Base-by-base conservation (phyloP, 2,113 vertebrate species). In the Aplodontia rufa region DNA sequence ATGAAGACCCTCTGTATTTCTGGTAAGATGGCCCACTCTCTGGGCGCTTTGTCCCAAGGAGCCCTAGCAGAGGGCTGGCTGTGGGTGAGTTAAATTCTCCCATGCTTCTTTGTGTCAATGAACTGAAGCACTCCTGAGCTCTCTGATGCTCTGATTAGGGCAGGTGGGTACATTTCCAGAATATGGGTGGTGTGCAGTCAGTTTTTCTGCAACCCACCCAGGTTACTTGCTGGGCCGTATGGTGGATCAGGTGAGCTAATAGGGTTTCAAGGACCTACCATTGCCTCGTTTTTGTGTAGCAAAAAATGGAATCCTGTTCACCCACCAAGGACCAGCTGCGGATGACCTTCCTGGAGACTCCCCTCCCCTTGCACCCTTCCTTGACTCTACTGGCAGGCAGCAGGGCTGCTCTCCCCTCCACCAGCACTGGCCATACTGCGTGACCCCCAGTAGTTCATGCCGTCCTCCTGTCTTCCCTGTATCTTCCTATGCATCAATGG, bases 371-470 rank as follows among this genome's bases (percentile, higher is more conserved):
- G 12, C 11, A 6, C 76, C 30, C 22, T 42, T 35, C 47, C 30
- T 66, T 35, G 13, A 12, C 62, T 13, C 12, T 30, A 11, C 13
- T 4, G 62, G 14, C 62, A 64, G 62, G 62, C 69, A 12, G n/a
- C 47, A 26, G n/a, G 45, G 26, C 58, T n/a, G 9, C 30, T n/a
- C 32, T n/a, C 62, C 11, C 22, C 32, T 72, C 14, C 49, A 40
- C 53, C 42, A 32, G 45, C 4, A 16, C 11, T 35, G 11, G 22
- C 9, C 42, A 55, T 10, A 1, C 5, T 45, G 84, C 45, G 51
- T 20, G 17, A 6, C 12, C 10, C 55, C 47, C 8, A 13, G 22
- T 22, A 3, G 1, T n/a, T 12, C 20, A 55, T 6, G 22, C 2
- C 8, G 16, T 53, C 4, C n/a, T 32, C 14, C 24, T 37, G 22